Evolutionary conservation across 2,797 vertebrate genomes (phyloP).

Genomic region (Phataginus tetradactyla): DNA sequence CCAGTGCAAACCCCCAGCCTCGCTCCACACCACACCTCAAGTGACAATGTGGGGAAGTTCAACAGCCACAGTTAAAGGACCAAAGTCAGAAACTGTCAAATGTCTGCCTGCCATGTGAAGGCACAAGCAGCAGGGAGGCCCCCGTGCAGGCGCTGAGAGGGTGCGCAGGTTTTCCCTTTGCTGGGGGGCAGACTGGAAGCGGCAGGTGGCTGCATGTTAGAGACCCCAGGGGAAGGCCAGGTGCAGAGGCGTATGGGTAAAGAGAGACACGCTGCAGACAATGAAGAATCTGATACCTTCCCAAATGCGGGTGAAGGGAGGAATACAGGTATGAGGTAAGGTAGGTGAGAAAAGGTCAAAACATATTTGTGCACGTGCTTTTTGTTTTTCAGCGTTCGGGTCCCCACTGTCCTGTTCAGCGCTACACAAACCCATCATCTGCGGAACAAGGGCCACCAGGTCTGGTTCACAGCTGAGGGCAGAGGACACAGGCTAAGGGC

Average conservation of each 20-base stretch:
- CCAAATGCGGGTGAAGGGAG: background rate
- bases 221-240: background rate
- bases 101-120: background rate
- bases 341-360: background rate
- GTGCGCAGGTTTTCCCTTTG: background rate
- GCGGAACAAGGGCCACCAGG: background rate
- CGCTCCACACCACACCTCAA: background rate
- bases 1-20: background rate
- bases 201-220: background rate
- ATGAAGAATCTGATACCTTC: background rate
- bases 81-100: background rate
- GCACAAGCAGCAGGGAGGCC: background rate
- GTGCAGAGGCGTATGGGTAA: background rate
- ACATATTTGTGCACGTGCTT: accelerated
- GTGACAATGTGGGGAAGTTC: background rate
- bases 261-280: background rate
- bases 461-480: accelerated
- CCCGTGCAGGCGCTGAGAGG: background rate
- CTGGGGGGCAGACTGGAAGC: background rate
- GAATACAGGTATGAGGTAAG: background rate
- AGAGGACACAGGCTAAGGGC: background rate
- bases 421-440: background rate
- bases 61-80: background rate
- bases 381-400: background rate
- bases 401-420: background rate